Percentiles rank a stretch among this genome's conserved stretches.
Evolutionary conservation across 1,140 invertebrate genomes (phyloP).

Genomic region (honey bee (Apis mellifera)): Amel_HAv3.1 CM009937.2:11079501-11080000

Average conservation of each 20-base stretch:
- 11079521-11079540: not conserved
- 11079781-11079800: too few species aligned
- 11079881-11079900: too few species aligned
- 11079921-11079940: too few species aligned
- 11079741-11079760: conserved; percentile 15
- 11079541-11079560: not conserved
- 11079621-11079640: conserved; percentile 60
- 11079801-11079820: too few species aligned
- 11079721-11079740: not conserved
- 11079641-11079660: conserved; percentile 60
- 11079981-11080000: too few species aligned
- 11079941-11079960: too few species aligned
- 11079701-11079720: conserved; percentile 30
- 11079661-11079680: conserved; percentile 27
- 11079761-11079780: not conserved
- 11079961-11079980: too few species aligned
- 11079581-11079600: conserved; percentile 29
- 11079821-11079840: not conserved
- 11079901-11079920: too few species aligned
- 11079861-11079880: too few species aligned
- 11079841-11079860: too few species aligned
- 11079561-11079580: not conserved
- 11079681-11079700: conserved; percentile 45
- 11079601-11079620: conserved; percentile 69
- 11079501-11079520: too few species aligned